Conservation (phyloP, 2,113 vertebrate species). For the Psilopsiagon aymara region DNA sequence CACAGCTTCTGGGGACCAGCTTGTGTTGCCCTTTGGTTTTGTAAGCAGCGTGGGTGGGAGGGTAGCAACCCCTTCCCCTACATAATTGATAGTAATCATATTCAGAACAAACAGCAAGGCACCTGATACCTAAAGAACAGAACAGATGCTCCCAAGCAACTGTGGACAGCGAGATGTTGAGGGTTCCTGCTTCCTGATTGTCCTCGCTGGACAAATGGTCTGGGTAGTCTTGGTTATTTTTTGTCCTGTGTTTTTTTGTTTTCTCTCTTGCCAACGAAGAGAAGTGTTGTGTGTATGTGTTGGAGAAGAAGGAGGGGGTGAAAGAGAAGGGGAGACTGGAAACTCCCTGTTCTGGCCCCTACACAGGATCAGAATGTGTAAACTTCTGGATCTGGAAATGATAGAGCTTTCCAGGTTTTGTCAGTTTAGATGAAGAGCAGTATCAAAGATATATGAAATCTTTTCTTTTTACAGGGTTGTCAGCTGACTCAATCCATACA, state of each 20-base stretch:
- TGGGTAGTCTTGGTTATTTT: not conserved
- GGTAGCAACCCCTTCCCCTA: not conserved
- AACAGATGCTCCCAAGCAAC: not conserved
- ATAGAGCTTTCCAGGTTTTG: not conserved
- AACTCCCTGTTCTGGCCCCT: accelerated
- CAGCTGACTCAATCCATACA: not conserved
- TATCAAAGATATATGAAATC: not conserved
- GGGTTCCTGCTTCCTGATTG: not conserved
- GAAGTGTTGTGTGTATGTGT: not conserved
- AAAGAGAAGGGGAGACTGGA: not conserved
- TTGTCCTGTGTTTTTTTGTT: not conserved
- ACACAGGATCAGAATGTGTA: not conserved
- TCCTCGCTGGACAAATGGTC: not conserved
- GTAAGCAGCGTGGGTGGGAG: not conserved
- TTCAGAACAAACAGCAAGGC: not conserved
- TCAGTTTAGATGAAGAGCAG: not conserved
- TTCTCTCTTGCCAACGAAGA: not conserved
- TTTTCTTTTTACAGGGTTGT: not conserved
- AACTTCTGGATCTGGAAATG: not conserved
- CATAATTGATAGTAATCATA: not conserved
- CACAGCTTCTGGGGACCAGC: not conserved
- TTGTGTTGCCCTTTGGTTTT: not conserved
- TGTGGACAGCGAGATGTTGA: not conserved
- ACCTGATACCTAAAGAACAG: not conserved
- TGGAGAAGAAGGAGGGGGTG: not conserved